Evolutionary conservation across 2,888 invertebrate species (phyloP), one percentile per base, ranked within the genome.

Genomic region (Shargacucullia verbasci): DNA sequence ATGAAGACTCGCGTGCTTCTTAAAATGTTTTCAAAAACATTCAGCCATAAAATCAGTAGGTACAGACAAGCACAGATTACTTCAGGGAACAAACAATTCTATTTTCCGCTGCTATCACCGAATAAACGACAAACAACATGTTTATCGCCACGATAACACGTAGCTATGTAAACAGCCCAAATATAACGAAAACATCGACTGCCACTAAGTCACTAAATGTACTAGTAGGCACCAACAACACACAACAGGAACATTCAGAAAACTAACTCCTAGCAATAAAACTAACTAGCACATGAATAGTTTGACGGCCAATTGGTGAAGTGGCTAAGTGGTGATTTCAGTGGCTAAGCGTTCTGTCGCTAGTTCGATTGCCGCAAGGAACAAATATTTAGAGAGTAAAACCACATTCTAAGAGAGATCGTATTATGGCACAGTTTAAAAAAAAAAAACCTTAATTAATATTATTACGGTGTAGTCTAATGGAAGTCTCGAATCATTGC

Each of bases 61-160:
- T 41, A 49, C 12, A 33, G 35, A 15, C 27, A 10, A 39, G n/a
- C 35, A 37, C 33, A 55, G 31, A 41, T 50, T 25, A 54, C 15
- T 70, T 61, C 43, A 58, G 69, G 48, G 49, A 60, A 68, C 38
- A 56, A 55, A 47, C 64, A 58, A 39, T 56, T 49, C 54, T 49
- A 48, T 70, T 56, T 53, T 46, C 43, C 15, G 9, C 13, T 37
- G 54, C 43, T 70, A 59, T 54, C 53, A 46, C 20, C 13, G 59
- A 29, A 58, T 40, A 50, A 31, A 47, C 43, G 47, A 58, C 52
- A 59, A 70, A 70, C 66, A 73, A 70, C 70, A 73, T 63, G 70
- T 73, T 73, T 70, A 70, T 73, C 73, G 33, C 14, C 9, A n/a
- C 62, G 70, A 70, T 70, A 70, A 64, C 73, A 59, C 39, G 44